Base-by-base conservation (phyloP, 2,797 vertebrate genomes). In the Huso huso region DNA sequence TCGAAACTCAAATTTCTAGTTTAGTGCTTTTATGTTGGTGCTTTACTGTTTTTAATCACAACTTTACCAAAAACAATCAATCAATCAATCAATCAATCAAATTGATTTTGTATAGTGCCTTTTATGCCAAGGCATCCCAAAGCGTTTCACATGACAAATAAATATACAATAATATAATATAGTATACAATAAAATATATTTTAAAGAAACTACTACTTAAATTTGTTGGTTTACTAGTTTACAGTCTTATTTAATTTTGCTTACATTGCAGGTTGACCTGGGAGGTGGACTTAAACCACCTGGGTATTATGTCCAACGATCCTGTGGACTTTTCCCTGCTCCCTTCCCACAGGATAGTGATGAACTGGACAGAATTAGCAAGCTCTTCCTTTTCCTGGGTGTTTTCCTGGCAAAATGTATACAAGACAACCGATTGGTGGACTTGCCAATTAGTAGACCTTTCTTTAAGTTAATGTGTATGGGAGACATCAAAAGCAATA, bases 381-480 rank as follows among this genome's bases (percentile, higher is more conserved):
- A 98, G 75, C 95, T 99, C 68, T 99, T 98, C 80, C 90, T 93
- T 76, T 99, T 99, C 82, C 90, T 99, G 81, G 97, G 97, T 15
- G 90, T 99, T 79, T 99, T 99, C 83, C 82, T 99, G 82, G 97
- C 97, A 76, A 99, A 99, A 83, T 99, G 96, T 73, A 95, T 99
- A 84, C 97, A 99, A 83, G 97, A 99, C 84, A 99, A 96, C 79
- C 90, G 97, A 64, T 87, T 99, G 75, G 96, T 99, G 82, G 97
- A 99, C 85, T 87, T 99, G 75, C 97, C 97, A 6, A 89, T 99
- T 79, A 99, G 96, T 6, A 94, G 92, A 75, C 94, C 97, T 75
- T 98, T 99, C 86, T 99, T 99, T 84, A 97, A 95, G 85, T 92
- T 99, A 76, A 96, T 99, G 78, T 99, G 97, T 81, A 96, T 97